Percentiles rank a stretch among this genome's conserved stretches.
Conservation (phyloP, 2,888 invertebrate species). For the Bellardia bayeri region DNA sequence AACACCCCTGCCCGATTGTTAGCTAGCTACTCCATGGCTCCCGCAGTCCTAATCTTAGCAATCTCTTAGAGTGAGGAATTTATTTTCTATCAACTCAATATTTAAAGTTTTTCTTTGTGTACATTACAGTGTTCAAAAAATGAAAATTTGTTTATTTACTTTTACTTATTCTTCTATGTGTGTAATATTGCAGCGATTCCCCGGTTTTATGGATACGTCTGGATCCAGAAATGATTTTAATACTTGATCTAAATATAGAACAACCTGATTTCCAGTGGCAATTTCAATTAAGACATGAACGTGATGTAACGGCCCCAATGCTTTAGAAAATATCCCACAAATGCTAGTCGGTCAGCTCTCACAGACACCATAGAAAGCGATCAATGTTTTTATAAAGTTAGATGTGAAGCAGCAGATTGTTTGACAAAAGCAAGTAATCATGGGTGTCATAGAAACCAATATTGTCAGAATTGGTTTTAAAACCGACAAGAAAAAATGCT, state of each 20-base stretch:
- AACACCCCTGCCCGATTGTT: too few species aligned
- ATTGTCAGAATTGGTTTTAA: too few species aligned
- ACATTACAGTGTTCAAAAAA: slow-evolving; percentile 84
- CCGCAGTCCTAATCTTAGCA: too few species aligned
- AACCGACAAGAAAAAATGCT: too few species aligned
- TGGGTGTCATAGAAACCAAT: too few species aligned
- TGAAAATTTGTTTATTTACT: not conserved
- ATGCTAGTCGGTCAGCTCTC: slow-evolving; percentile 93
- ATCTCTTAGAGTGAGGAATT: too few species aligned
- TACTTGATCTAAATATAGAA: slow-evolving; percentile 93
- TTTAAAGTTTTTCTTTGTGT: too few species aligned
- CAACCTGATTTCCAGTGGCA: slow-evolving; percentile 99
- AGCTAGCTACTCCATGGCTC: too few species aligned
- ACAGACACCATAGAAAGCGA: slow-evolving; percentile 98
- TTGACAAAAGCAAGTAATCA: slow-evolving; percentile 93
- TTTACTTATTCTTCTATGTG: not conserved
- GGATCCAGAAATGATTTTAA: slow-evolving; percentile 96
- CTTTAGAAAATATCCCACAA: slow-evolving; percentile 95
- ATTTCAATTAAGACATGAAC: slow-evolving; percentile 97
- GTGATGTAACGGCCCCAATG: slow-evolving; percentile 96
- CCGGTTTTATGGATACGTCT: slow-evolving; percentile 98
- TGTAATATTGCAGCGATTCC: slow-evolving; percentile 89
- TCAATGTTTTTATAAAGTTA: slow-evolving; percentile 95
- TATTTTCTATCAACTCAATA: too few species aligned
- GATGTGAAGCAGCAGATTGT: slow-evolving; percentile 95